phyloP scores from a whole-genome alignment of 2,888 invertebrate genomes.

The Diarsia brunnea region DNA sequence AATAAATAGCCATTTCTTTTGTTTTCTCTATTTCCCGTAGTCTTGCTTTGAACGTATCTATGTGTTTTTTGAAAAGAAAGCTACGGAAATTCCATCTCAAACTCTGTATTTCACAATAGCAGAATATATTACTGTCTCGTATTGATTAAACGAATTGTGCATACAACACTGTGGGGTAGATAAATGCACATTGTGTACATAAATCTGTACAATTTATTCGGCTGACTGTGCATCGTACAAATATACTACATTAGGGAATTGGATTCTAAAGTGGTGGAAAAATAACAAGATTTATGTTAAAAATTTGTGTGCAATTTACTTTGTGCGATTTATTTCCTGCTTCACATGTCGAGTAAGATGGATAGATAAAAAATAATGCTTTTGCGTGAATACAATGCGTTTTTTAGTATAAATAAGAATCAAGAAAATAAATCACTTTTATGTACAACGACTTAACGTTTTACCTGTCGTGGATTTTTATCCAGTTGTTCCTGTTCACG shows the following conservation, averaged over 20 bases:
- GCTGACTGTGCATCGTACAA: conserved; percentile 18
- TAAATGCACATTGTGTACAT: conserved; percentile 21
- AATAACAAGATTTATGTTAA: conserved; percentile 29
- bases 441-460: not conserved
- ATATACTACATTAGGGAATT: conserved; percentile 22
- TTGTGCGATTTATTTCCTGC: conserved; percentile 27
- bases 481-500: not conserved
- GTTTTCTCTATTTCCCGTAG: not conserved
- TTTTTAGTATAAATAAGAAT: not conserved
- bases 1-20: not conserved
- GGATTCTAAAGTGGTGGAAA: conserved; percentile 10
- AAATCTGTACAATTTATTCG: conserved; percentile 48
- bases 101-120: not conserved
- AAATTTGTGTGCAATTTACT: conserved; percentile 24
- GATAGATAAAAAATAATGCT: not conserved
- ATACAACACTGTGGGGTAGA: conserved; percentile 8
- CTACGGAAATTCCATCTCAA: not conserved
- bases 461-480: not conserved
- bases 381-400: not conserved
- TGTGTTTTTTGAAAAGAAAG: not conserved
- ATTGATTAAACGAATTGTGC: conserved; percentile 16
- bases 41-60: not conserved
- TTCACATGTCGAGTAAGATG: not conserved
- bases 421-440: too few species aligned
- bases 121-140: conserved; percentile 4